phyloP scores from a whole-genome alignment of 2,797 vertebrate genomes.

The Petrocephalus schoutedeni region DNA sequence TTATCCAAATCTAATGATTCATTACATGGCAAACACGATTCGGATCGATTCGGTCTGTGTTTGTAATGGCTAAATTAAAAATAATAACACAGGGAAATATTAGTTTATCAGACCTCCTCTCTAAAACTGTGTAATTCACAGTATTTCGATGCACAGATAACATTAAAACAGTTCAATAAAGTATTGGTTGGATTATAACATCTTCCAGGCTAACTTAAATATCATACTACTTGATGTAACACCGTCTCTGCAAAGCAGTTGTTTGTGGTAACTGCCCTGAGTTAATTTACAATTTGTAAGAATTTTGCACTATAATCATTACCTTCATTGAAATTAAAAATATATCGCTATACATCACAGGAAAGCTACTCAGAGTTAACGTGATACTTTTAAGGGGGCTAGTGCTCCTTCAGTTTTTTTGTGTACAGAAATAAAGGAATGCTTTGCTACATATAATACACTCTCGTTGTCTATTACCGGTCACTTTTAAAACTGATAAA shows the following conservation, averaged over 20 bases:
- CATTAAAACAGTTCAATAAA: conserved; percentile 53
- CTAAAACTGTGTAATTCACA: conserved; percentile 17
- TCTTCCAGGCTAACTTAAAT: conserved; percentile 60
- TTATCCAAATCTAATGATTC: background rate
- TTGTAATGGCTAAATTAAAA: conserved; percentile 24
- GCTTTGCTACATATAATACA: background rate
- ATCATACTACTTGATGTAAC: conserved; percentile 58
- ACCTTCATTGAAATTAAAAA: conserved; percentile 42
- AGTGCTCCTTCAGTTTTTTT: background rate
- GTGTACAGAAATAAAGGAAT: background rate
- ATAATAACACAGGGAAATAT: background rate
- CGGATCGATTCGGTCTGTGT: background rate
- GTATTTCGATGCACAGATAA: conserved; percentile 39
- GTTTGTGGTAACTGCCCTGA: conserved; percentile 71
- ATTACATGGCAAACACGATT: background rate
- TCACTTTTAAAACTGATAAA: background rate
- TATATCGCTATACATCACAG: conserved; percentile 42
- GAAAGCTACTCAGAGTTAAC: conserved; percentile 67
- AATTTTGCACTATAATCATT: background rate
- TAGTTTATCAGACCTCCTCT: background rate
- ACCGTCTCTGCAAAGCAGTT: conserved; percentile 71
- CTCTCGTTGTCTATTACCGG: background rate
- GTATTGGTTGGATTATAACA: conserved; percentile 55
- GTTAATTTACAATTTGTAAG: conserved; percentile 49
- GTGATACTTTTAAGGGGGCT: conserved; percentile 26